Evolutionary conservation across 1,140 invertebrate genomes (phyloP), one percentile per base, ranked within the genome.

Genomic region (Magallana gigas): DNA sequence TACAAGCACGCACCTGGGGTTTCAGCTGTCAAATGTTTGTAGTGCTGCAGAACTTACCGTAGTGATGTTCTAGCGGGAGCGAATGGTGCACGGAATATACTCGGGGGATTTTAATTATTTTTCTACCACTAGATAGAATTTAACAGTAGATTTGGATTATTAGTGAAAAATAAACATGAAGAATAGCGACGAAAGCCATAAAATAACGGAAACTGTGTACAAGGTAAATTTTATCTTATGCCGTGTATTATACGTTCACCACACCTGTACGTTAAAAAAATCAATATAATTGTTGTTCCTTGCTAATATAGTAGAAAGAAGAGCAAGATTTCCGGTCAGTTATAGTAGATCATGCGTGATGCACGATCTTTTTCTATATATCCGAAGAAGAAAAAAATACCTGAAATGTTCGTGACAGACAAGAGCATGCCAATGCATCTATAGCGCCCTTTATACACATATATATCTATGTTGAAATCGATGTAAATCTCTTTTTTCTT

Each of bases 101-200:
- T 59, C 60, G 56, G 8, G 48, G 83, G 83, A 87, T 83, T 82
- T 48, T 36, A 76, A 76, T 76, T 76, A 4, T 76, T 76, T 71
- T 71, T 9, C 11, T 23, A 71, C 29, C 36, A 48, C 36, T 48
- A 5, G 3, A 48, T 48, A 48, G 36, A 48, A 48, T 48, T 48
- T 48, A 48, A 48, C 11, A 85, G 56, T 60, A 23, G 11, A 59
- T 57, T 58, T n/a, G 59, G 29, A 58, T 85, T 57, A 16, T 16
- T 81, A 58, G 76, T 36, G 57, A 81, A 58, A 14, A 76, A 60
- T 58, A 87, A 85, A 62, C 83, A 91, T 91, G 90, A 91, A 88
- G 86, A 87, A 87, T 85, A 88, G 88, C 5, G 90, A 91, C n/a
- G 90, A 90, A 60, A 83, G 84, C 12, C 90, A 91, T 68, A 87